Base-by-base conservation (phyloP, 1,140 invertebrate genomes). In the Papilio dardanus region DNA sequence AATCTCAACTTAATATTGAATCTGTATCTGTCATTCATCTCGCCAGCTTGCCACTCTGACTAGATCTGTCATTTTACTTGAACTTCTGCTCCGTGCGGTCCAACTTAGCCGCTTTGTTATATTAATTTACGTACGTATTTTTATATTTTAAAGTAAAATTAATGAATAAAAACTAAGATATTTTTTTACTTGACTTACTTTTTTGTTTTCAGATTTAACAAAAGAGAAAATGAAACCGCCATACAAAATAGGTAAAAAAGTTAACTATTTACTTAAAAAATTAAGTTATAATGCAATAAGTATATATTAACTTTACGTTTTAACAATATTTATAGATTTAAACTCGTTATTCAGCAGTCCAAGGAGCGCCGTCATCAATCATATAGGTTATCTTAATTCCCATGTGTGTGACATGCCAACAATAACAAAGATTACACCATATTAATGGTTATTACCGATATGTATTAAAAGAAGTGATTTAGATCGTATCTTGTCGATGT, bases 161-260 rank as follows among this genome's bases (percentile, higher is more conserved):
- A 4, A 10, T 62, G n/a, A 30, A 30, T 1, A 5, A 14, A 5
- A 28, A 28, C 24, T 4, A 5, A 50, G n/a, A n/a, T n/a, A 30
- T 14, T 16, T 62, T 62, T 62, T 1, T 62, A 62, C 30, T 28
- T 62, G 12, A 62, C 14, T 3, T 3, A 71, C 71, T 65, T 75
- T 76, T 77, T 77, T 50, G 35, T 71, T 76, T 65, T 31, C 58
- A 65, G 35, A 71, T 54, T 66, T 65, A 71, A 71, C 14, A 68
- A 69, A 75, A 74, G 58, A 66, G 54, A 90, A 68, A 79, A 92
- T 90, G 90, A 92, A 92, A 79, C 88, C 89, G 7, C 83, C 86
- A 66, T 91, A 86, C 77, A 92, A 92, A 86, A 92, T 92, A 37
- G 90, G 90, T 92, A 83, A 89, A 42, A 62, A 40, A 30, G 42